Conservation (phyloP, 2,113 vertebrate species). For the Daphoenositta chrysoptera region DNA sequence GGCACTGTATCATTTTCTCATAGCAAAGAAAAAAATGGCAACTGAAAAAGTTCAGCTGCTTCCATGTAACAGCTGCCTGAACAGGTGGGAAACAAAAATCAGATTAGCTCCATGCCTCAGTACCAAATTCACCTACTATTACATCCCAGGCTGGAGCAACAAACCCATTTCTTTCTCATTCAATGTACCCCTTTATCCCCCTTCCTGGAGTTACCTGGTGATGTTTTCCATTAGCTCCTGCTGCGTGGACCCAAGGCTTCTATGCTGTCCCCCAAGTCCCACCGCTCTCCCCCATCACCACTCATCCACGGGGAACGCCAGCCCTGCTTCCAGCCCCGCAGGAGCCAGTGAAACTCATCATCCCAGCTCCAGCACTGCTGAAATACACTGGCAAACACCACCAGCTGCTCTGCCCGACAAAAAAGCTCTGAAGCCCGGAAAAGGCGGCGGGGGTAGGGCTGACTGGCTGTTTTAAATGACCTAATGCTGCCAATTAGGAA, state of each 20-base stretch:
- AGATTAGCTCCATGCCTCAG: conserved; percentile 7
- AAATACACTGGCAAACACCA: background rate
- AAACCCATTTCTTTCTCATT: background rate
- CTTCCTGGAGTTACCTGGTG: background rate
- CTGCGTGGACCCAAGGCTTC: background rate
- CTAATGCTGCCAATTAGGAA: conserved; percentile 54
- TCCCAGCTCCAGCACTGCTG: background rate
- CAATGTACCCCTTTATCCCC: background rate
- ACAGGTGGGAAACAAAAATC: conserved; percentile 35
- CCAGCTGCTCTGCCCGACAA: background rate
- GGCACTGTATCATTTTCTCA: background rate
- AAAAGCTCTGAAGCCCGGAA: conserved; percentile 30
- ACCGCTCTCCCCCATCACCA: background rate
- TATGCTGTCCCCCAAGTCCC: background rate
- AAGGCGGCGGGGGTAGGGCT: conserved; percentile 9
- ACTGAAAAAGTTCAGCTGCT: conserved; percentile 38
- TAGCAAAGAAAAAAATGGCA: background rate
- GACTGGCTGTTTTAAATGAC: conserved; percentile 22
- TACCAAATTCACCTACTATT: background rate
- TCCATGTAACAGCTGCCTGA: conserved; percentile 29
- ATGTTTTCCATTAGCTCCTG: conserved; percentile 5
- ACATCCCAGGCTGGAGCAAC: background rate
- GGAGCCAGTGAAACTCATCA: background rate
- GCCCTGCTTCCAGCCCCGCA: background rate
- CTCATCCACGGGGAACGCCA: background rate